Percentiles rank a stretch among this genome's conserved stretches.
phyloP scores from a whole-genome alignment of 1,140 invertebrate species.

The Ylistrum balloti region DNA sequence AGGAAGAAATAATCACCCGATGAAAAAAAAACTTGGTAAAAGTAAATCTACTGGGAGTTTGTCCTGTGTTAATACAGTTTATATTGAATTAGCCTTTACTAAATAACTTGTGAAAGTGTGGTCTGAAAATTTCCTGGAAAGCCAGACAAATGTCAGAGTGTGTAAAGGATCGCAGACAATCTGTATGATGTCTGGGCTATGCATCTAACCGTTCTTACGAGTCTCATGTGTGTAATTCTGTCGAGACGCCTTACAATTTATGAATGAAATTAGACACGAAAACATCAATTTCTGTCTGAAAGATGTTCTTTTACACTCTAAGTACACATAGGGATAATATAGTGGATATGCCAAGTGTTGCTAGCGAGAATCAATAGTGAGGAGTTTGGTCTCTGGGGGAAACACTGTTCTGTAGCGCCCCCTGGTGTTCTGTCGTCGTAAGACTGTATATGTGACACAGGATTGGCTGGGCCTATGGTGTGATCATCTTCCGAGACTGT shows the following conservation, averaged over 20 bases:
- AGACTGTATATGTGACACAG: slow-evolving; percentile 25
- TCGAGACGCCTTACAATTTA: slow-evolving; percentile 33
- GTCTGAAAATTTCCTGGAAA: slow-evolving; percentile 9
- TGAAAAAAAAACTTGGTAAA: background rate
- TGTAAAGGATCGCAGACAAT: background rate
- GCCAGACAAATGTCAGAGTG: slow-evolving; percentile 37
- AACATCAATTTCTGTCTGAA: slow-evolving; percentile 35
- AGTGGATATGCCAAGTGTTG: background rate
- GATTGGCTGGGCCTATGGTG: slow-evolving; percentile 18
- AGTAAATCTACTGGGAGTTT: background rate
- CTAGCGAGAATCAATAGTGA: background rate
- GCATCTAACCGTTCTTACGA: background rate
- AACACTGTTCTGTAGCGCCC: slow-evolving; percentile 30
- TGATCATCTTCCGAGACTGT: slow-evolving; percentile 32
- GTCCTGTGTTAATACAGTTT: background rate
- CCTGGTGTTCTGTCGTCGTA: slow-evolving; percentile 8
- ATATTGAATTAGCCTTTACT: background rate
- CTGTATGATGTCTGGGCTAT: background rate
- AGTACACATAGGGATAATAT: slow-evolving; percentile 11
- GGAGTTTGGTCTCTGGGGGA: slow-evolving; percentile 18
- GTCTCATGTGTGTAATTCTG: slow-evolving; percentile 23
- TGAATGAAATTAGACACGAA: slow-evolving; percentile 39
- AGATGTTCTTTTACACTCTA: slow-evolving; percentile 12
- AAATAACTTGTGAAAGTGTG: background rate
- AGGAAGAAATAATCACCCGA: slow-evolving; percentile 3